Percentiles rank a stretch among this genome's conserved stretches.
phyloP scores from a whole-genome alignment of 2,888 invertebrate species.

The Lutraria lutraria region DNA sequence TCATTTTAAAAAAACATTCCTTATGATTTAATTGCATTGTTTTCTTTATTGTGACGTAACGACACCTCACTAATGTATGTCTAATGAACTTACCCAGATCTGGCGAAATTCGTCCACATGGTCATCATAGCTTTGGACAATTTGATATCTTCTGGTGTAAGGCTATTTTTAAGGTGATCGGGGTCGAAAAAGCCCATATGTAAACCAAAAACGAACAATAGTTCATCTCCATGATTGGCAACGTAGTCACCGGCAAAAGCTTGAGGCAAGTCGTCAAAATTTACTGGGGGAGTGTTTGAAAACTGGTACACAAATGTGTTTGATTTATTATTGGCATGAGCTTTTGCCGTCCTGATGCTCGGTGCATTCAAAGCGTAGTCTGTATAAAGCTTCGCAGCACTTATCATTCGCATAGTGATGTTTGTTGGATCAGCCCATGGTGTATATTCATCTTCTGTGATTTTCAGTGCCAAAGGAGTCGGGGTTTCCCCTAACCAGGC shows the following conservation, averaged over 20 bases:
- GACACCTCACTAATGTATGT: too few relatives aligned
- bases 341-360: background rate
- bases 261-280: background rate
- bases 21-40: too few relatives aligned
- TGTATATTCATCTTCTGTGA: background rate
- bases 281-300: background rate
- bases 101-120: conserved; percentile 35
- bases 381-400: background rate
- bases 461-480: background rate
- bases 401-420: background rate
- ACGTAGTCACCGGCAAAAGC: background rate
- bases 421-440: conserved; percentile 15
- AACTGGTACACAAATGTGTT: conserved; percentile 24
- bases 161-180: background rate
- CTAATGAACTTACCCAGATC: conserved; percentile 15
- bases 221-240: conserved; percentile 25
- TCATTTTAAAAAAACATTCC: too few relatives aligned
- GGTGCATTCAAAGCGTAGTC: conserved; percentile 23
- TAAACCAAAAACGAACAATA: conserved; percentile 21
- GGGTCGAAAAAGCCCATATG: background rate
- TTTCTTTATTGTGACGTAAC: too few relatives aligned
- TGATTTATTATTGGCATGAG: conserved; percentile 7
- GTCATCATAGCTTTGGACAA: conserved; percentile 31
- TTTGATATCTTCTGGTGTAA: background rate
- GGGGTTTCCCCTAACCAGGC: conserved; percentile 1